phyloP scores from a whole-genome alignment of 2,888 invertebrate species.

The Rhogogaster chlorosoma region DNA sequence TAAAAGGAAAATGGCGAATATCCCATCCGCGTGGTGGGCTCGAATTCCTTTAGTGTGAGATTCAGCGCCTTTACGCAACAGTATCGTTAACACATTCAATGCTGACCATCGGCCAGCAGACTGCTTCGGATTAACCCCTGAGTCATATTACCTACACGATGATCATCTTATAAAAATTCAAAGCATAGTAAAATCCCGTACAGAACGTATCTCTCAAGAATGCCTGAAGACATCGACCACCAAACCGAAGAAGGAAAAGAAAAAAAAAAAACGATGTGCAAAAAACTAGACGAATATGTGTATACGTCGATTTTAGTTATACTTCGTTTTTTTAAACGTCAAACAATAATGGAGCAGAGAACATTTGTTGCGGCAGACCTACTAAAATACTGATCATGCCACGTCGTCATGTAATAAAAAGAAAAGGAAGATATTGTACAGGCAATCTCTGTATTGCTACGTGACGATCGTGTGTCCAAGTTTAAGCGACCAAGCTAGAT shows the following conservation, averaged over 20 bases:
- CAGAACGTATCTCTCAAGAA: not conserved
- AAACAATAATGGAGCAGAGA: not conserved
- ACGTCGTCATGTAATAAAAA: constrained; percentile 19
- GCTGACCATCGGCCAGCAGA: not conserved
- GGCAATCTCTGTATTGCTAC: not conserved
- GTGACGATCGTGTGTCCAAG: not conserved
- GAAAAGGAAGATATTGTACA: not conserved
- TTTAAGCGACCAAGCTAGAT: not conserved
- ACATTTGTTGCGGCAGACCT: constrained; percentile 3
- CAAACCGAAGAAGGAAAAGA: not conserved
- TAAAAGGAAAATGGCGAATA: not conserved
- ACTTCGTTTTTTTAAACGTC: not conserved
- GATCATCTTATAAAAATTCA: not conserved
- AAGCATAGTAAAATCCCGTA: not conserved
- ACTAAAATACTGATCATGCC: not conserved
- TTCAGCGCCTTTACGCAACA: constrained; percentile 24
- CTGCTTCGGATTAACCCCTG: not conserved
- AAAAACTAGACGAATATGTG: not conserved
- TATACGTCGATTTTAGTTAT: constrained; percentile 4
- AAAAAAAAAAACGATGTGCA: not conserved
- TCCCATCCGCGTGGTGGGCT: not conserved
- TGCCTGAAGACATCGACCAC: not conserved
- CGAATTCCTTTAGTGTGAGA: not conserved
- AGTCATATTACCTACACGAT: not conserved
- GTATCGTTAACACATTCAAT: not conserved